Conservation (phyloP, 2,797 vertebrate genomes). For the Ispidina picta region DNA sequence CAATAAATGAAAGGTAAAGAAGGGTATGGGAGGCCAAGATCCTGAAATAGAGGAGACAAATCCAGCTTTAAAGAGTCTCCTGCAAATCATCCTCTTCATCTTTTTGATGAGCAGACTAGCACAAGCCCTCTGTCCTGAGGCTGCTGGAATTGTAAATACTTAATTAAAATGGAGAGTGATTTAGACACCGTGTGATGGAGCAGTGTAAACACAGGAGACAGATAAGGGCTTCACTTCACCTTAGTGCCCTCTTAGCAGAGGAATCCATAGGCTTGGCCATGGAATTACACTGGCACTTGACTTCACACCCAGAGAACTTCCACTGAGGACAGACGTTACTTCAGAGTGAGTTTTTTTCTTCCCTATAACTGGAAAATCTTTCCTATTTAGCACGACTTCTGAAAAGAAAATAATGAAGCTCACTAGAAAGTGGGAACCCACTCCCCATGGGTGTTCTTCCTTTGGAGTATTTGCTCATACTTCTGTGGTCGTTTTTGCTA, state of each 20-base stretch:
- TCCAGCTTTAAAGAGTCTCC: background rate
- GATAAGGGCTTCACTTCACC: background rate
- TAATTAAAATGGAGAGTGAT: background rate
- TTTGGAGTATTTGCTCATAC: constrained; percentile 21
- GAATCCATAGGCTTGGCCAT: background rate
- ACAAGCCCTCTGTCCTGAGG: background rate
- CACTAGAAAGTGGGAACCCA: constrained; percentile 35
- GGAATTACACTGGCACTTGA: background rate
- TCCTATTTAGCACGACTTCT: constrained; percentile 21
- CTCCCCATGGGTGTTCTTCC: constrained; percentile 60
- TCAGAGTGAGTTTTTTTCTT: background rate
- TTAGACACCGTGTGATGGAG: background rate
- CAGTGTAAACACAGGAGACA: background rate
- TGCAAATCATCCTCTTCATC: background rate
- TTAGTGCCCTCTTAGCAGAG: background rate
- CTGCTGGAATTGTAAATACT: background rate
- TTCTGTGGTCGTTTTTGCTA: constrained; percentile 37
- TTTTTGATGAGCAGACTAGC: background rate
- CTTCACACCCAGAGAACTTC: background rate
- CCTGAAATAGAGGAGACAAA: background rate
- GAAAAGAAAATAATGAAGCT: constrained; percentile 46
- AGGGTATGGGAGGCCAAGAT: background rate
- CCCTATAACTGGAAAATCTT: constrained; percentile 32
- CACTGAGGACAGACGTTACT: background rate
- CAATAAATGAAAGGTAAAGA: background rate